A percentile compares a stretch with the other conserved stretches of the same genome.
Conservation (phyloP, 2,113 vertebrate species). For the Ageneiosus marmoratus region DNA sequence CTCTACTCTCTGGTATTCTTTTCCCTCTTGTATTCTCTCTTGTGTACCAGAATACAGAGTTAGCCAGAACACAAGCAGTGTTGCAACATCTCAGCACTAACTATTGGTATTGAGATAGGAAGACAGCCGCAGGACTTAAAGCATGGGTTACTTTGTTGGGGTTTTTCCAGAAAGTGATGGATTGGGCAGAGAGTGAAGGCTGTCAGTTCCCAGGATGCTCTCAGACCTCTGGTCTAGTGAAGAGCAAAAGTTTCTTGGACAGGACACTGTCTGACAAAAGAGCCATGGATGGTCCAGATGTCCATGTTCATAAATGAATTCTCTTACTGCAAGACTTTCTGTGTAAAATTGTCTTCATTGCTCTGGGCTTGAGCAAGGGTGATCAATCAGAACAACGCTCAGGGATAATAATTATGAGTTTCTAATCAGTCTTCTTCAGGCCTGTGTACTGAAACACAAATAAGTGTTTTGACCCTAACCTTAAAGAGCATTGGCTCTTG, state of each 20-base stretch:
- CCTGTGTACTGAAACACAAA: conserved; percentile 64
- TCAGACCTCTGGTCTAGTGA: neutral
- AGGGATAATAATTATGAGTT: conserved; percentile 58
- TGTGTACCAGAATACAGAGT: neutral
- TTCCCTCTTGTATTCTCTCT: neutral
- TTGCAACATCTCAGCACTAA: conserved; percentile 54
- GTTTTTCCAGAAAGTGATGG: neutral
- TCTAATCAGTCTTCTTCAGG: conserved; percentile 59
- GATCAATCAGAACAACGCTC: conserved; percentile 62
- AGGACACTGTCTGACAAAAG: conserved; percentile 6
- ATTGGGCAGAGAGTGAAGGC: neutral
- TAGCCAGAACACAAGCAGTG: conserved; percentile 41
- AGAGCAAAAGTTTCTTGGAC: neutral
- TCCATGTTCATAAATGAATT: conserved; percentile 29
- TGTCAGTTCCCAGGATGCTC: neutral
- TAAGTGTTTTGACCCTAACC: conserved; percentile 64
- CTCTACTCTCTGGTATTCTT: neutral
- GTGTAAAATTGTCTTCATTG: conserved; percentile 19
- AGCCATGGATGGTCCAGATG: conserved; percentile 23
- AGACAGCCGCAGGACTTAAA: conserved; percentile 37
- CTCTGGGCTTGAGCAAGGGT: conserved; percentile 40
- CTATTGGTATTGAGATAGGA: conserved; percentile 58
- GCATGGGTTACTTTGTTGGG: conserved; percentile 8
- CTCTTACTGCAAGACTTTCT: conserved; percentile 21
- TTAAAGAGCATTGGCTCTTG: conserved; percentile 36